These are phyloP conservation scores for Corythoichthys haematopterus DNA, from an alignment of 2,113 vertebrate species.

Conservation along the genomic window DNA sequence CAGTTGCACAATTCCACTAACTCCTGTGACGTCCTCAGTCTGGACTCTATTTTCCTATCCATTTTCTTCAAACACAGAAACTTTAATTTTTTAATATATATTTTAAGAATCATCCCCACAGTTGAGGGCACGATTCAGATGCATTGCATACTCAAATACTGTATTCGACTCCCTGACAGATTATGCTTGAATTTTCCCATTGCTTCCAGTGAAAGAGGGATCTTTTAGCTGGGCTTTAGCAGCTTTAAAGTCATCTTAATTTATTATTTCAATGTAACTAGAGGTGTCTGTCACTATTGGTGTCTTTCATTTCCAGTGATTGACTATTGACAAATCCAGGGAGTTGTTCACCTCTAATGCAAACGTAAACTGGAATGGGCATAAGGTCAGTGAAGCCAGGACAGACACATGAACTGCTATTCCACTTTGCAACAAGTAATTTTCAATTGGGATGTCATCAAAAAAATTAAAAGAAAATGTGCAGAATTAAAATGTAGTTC, in stretches of 20 bases:
- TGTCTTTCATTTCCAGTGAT: not conserved
- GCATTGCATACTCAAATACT: not conserved
- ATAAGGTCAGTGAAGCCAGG: not conserved
- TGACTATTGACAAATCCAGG: not conserved
- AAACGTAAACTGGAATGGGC: not conserved
- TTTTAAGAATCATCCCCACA: not conserved
- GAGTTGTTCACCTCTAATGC: not conserved
- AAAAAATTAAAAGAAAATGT: not conserved
- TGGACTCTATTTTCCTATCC: not conserved
- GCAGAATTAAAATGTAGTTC: not conserved
- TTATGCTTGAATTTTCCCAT: not conserved
- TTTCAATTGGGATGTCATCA: not conserved
- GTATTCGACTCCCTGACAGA: not conserved
- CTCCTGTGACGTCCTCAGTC: not conserved
- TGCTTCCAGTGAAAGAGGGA: not conserved
- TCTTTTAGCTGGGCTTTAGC: not conserved
- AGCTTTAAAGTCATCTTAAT: not conserved
- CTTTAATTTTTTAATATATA: not conserved
- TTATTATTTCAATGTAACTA: not conserved
- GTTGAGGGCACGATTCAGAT: not conserved
- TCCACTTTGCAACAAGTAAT: not conserved
- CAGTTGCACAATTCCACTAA: not conserved
- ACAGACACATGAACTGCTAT: not conserved
- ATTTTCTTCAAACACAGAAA: not conserved
- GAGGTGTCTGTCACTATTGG: not conserved